Conservation (phyloP, 2,113 vertebrate species). For the Mastomys natalensis region DNA sequence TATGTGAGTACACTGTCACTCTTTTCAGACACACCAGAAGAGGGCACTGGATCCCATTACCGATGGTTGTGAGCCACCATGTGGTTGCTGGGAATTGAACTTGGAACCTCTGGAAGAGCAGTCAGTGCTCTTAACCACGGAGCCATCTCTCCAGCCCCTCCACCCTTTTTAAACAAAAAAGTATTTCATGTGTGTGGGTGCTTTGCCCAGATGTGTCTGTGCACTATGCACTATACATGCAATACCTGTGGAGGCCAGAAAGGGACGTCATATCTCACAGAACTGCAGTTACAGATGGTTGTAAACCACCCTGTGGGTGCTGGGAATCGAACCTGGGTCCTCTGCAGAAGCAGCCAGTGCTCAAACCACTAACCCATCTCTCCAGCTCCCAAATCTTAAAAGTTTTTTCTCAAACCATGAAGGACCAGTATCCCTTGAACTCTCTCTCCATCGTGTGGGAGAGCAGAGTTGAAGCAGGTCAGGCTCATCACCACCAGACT, state of each 20-base stretch:
- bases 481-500: background rate
- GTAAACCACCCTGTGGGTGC: background rate
- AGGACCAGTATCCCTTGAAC: background rate
- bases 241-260: background rate
- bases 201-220: background rate
- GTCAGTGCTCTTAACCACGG: too few relatives aligned
- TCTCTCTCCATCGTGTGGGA: background rate
- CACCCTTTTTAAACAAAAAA: background rate
- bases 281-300: background rate
- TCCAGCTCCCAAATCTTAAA: background rate
- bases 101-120: too few relatives aligned
- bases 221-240: background rate
- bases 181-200: background rate
- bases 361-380: background rate
- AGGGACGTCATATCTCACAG: background rate
- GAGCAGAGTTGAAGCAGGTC: background rate
- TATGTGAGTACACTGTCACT: too few relatives aligned
- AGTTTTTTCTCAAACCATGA: background rate
- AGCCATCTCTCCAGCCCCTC: background rate
- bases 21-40: too few relatives aligned
- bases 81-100: too few relatives aligned
- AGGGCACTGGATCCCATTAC: too few relatives aligned
- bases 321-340: background rate
- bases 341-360: background rate
- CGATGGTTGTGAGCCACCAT: too few relatives aligned